These are phyloP conservation scores for Noctua janthe DNA, from an alignment of 2,888 invertebrate genomes.

Conservation along the genomic window DNA sequence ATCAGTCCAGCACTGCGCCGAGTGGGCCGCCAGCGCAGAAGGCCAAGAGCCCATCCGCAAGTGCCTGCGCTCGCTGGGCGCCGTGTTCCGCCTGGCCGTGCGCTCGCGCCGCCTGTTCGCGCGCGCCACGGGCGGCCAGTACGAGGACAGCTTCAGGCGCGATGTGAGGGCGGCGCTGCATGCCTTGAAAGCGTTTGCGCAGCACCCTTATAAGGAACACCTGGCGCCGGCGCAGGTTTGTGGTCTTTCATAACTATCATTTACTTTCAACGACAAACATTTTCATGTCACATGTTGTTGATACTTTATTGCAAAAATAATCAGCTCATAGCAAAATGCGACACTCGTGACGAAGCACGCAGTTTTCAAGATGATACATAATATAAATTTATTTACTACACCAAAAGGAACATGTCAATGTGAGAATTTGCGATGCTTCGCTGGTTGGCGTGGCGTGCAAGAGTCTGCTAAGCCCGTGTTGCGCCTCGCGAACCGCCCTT, in stretches of 20 bases:
- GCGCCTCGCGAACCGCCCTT: too few species aligned
- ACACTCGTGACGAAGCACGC: too few species aligned
- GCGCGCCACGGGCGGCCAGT: constrained; percentile 96
- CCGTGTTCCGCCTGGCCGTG: constrained; percentile 97
- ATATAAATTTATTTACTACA: too few species aligned
- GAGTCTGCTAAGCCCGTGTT: too few species aligned
- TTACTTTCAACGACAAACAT: too few species aligned
- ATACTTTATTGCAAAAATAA: too few species aligned
- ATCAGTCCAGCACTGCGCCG: constrained; percentile 97
- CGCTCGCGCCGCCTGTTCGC: constrained; percentile 96
- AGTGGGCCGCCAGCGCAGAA: constrained; percentile 95
- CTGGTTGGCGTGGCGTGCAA: too few species aligned
- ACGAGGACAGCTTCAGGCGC: constrained; percentile 95
- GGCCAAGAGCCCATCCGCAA: constrained; percentile 97
- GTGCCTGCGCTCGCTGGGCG: constrained; percentile 97
- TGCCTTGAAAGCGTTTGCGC: constrained; percentile 93
- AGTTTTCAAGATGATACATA: too few species aligned
- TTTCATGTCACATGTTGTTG: too few species aligned
- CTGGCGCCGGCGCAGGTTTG: constrained; percentile 94
- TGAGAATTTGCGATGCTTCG: too few species aligned
- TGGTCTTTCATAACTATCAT: neutral
- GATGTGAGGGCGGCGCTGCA: constrained; percentile 95
- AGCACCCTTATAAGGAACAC: constrained; percentile 92
- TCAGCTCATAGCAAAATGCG: too few species aligned
- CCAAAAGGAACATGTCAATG: too few species aligned